Percentiles rank a stretch among this genome's conserved stretches.
These are phyloP conservation scores for Notamacropus eugenii DNA, from an alignment of 2,797 vertebrate genomes.

Conservation along the genomic window DNA sequence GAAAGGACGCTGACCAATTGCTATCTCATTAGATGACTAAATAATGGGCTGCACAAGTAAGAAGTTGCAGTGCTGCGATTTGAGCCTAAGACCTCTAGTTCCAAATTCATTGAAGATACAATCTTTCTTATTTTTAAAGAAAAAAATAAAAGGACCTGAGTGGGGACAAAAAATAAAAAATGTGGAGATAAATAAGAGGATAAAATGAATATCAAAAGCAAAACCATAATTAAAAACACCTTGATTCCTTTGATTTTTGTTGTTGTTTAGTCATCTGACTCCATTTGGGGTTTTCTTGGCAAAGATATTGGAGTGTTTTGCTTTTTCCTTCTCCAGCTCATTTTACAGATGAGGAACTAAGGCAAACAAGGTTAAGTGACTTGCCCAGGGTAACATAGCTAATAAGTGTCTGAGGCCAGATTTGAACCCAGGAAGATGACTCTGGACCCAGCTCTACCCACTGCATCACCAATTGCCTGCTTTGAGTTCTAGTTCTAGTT, in stretches of 20 bases:
- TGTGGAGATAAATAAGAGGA: not conserved
- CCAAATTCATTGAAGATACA: not conserved
- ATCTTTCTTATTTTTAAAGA: not conserved
- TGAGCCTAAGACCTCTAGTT: not conserved
- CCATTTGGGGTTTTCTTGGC: not conserved
- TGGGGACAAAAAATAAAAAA: not conserved
- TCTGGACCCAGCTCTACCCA: not conserved
- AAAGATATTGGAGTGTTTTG: too few relatives aligned
- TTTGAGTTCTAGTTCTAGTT: not conserved
- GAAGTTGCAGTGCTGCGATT: not conserved
- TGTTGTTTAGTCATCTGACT: not conserved
- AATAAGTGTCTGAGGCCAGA: not conserved
- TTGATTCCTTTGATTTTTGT: not conserved
- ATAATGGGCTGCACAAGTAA: not conserved
- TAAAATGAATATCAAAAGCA: not conserved
- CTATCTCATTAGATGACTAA: not conserved
- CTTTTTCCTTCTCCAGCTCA: too few relatives aligned
- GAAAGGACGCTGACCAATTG: not conserved
- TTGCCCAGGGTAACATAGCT: too few relatives aligned
- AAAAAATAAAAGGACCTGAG: not conserved
- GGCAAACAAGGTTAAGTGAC: too few relatives aligned
- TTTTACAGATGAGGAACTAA: too few relatives aligned
- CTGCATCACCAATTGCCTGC: not conserved
- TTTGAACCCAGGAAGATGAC: not conserved
- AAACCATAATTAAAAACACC: not conserved